Conservation (phyloP, 2,797 vertebrate species). For the Bryconaethiops microstoma region DNA sequence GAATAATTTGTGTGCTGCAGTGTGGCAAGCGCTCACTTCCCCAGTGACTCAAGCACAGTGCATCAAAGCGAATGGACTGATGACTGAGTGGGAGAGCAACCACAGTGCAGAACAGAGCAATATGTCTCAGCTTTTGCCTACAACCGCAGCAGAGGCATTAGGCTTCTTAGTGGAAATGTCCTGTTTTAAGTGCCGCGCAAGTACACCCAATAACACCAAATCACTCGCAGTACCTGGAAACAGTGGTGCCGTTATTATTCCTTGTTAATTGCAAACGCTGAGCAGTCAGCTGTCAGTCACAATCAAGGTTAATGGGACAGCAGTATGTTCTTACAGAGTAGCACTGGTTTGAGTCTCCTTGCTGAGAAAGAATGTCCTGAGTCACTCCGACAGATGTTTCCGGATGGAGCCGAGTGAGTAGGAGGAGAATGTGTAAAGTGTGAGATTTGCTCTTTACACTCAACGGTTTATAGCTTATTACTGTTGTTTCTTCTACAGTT, state of each 20-base stretch:
- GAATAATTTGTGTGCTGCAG: slow-evolving; percentile 25
- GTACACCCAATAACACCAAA: neutral
- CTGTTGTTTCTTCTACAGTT: neutral
- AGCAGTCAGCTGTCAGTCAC: neutral
- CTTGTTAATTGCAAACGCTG: neutral
- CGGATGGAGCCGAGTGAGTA: neutral
- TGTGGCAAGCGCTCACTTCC: neutral
- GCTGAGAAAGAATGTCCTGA: neutral
- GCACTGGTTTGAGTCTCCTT: neutral
- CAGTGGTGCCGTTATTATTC: neutral
- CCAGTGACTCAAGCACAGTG: slow-evolving; percentile 4
- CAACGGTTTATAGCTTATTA: neutral
- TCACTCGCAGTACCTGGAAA: neutral
- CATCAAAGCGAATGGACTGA: slow-evolving; percentile 19
- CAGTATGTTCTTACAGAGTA: too few relatives aligned
- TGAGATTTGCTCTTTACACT: neutral
- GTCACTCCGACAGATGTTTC: slow-evolving; percentile 5
- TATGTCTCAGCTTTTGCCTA: neutral
- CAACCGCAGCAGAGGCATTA: neutral
- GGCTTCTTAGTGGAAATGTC: neutral
- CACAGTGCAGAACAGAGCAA: slow-evolving; percentile 1
- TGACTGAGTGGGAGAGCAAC: slow-evolving; percentile 9
- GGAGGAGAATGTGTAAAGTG: neutral
- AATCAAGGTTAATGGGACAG: neutral
- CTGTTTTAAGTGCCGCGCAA: neutral